These are phyloP conservation scores for Chrysolina americana DNA, from an alignment of 2,888 invertebrate species.

Conservation along the genomic window DNA sequence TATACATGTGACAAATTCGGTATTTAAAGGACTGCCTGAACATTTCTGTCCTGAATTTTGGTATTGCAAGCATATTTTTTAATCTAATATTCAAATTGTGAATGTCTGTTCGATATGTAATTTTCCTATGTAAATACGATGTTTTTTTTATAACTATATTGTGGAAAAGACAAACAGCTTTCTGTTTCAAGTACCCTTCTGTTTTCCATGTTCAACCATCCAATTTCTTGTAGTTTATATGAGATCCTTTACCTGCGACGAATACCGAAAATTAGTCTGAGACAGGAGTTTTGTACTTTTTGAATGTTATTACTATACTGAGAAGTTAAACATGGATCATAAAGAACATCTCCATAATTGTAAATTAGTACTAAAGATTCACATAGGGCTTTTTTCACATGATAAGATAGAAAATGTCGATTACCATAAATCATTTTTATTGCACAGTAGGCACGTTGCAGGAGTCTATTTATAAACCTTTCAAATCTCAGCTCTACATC, in stretches of 20 bases:
- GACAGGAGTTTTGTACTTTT: conserved; percentile 25
- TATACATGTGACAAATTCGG: conserved; percentile 20
- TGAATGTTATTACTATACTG: conserved; percentile 24
- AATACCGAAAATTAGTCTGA: conserved; percentile 29
- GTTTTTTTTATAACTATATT: conserved; percentile 22
- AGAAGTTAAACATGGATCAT: conserved; percentile 17
- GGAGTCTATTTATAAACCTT: conserved; percentile 9
- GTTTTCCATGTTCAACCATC: conserved; percentile 28
- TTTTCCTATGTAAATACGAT: conserved; percentile 22
- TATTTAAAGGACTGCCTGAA: conserved; percentile 26
- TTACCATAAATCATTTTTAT: conserved; percentile 21
- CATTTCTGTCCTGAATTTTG: conserved; percentile 19
- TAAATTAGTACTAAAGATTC: conserved; percentile 16
- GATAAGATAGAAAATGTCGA: conserved; percentile 13
- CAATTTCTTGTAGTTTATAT: conserved; percentile 20
- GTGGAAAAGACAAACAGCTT: conserved; percentile 27
- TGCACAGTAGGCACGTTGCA: conserved; percentile 19
- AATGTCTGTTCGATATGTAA: conserved; percentile 24
- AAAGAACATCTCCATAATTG: conserved; percentile 28
- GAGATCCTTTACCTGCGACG: conserved; percentile 22
- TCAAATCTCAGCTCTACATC: conserved; percentile 20
- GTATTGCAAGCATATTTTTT: conserved; percentile 23
- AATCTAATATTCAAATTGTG: conserved; percentile 24
- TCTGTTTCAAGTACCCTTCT: not conserved
- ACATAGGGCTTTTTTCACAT: conserved; percentile 15